A percentile compares a stretch with the other conserved stretches of the same genome.
Evolutionary conservation across 1,140 invertebrate genomes (phyloP).

Genomic region (Drosophila kohkoa): DNA sequence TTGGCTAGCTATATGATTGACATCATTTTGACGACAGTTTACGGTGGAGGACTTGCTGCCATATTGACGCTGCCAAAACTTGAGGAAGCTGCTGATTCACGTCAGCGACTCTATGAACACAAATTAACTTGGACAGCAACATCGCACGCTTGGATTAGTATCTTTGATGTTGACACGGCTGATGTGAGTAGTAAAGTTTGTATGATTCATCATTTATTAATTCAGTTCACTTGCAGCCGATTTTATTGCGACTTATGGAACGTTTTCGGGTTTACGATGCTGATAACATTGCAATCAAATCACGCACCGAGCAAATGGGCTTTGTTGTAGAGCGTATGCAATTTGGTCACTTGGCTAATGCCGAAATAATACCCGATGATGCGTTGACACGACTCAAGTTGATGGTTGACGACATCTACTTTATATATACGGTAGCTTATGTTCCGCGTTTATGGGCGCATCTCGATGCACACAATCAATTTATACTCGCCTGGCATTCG

Average conservation of each 20-base stretch:
- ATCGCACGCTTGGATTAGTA: conserved; percentile 63
- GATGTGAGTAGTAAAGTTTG: conserved; percentile 50
- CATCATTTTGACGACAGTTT: conserved; percentile 76
- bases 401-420: conserved; percentile 78
- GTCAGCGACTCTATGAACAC: conserved; percentile 64
- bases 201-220: background rate
- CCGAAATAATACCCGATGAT: conserved; percentile 62
- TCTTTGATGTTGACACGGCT: conserved; percentile 35
- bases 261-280: conserved; percentile 52
- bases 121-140: conserved; percentile 68
- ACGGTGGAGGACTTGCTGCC: conserved; percentile 70
- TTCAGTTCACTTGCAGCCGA: conserved; percentile 39
- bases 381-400: conserved; percentile 67
- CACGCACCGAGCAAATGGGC: conserved; percentile 70
- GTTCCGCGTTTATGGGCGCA: conserved; percentile 72
- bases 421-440: conserved; percentile 52
- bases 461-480: conserved; percentile 59
- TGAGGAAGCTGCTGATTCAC: conserved; percentile 75
- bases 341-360: conserved; percentile 73
- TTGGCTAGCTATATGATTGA: conserved; percentile 76
- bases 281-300: conserved; percentile 41
- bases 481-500: conserved; percentile 67
- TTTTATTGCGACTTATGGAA: conserved; percentile 51
- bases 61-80: conserved; percentile 75
- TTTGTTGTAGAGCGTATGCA: conserved; percentile 73